Conservation (phyloP, 2,113 vertebrate genomes). For the Mormyrus iriodes region DNA sequence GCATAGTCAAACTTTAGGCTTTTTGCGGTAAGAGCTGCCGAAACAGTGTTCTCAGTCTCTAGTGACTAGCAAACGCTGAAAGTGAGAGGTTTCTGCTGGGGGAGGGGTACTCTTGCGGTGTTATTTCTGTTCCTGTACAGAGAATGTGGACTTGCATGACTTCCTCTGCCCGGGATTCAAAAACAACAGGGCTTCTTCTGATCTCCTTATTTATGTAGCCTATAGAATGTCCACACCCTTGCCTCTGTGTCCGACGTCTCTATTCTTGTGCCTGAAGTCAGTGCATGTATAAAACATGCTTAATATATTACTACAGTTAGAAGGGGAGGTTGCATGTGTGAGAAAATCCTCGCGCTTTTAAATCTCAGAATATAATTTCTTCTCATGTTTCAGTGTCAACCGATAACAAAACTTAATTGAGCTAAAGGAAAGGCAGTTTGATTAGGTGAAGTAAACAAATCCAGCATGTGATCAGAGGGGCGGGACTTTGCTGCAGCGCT, state of each 20-base stretch:
- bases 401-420: background rate
- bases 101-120: background rate
- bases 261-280: background rate
- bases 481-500: background rate
- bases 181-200: background rate
- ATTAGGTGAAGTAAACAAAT: background rate
- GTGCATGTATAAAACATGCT: background rate
- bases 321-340: background rate
- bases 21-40: slow-evolving; percentile 6
- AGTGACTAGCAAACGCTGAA: background rate
- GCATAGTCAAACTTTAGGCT: slow-evolving; percentile 1
- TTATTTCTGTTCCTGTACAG: slow-evolving; percentile 8
- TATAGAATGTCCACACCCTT: background rate
- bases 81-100: slow-evolving; percentile 12
- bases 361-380: background rate
- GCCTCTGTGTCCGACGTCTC: background rate
- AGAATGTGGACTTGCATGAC: slow-evolving; percentile 4
- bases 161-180: slow-evolving; percentile 6
- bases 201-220: background rate
- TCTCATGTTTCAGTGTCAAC: background rate
- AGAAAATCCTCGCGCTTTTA: background rate
- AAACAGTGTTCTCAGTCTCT: background rate
- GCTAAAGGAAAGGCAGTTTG: background rate
- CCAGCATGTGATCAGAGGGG: background rate
- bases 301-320: background rate